Conservation (phyloP, 64 coral and sea anemone genomes). For the Porites lutea region DNA sequence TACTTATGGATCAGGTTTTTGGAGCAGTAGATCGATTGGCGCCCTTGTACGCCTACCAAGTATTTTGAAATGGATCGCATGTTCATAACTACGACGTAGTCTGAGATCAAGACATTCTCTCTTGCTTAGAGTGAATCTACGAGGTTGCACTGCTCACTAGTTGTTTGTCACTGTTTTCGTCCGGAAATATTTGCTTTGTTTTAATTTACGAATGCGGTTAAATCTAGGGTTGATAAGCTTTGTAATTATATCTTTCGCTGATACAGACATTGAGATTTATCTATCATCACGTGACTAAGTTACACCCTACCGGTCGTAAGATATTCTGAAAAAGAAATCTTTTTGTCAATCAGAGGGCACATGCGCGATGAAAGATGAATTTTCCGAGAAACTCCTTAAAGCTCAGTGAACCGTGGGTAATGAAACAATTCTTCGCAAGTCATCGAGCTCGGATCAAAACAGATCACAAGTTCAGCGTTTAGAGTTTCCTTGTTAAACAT, state of each 20-base stretch:
- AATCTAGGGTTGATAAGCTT: too few relatives aligned
- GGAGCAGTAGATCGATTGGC: too few relatives aligned
- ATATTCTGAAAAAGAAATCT: not conserved
- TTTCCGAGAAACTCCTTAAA: conserved; percentile 73
- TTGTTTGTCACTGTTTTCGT: not conserved
- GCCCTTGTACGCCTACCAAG: too few relatives aligned
- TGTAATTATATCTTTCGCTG: not conserved
- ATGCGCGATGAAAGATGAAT: conserved; percentile 30
- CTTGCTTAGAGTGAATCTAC: too few relatives aligned
- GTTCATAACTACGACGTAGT: too few relatives aligned
- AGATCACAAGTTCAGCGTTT: not conserved
- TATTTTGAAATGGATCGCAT: too few relatives aligned
- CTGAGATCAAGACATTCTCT: too few relatives aligned
- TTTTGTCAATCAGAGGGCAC: conserved; percentile 45
- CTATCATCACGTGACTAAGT: not conserved
- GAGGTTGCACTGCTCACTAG: too few relatives aligned
- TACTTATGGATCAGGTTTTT: too few relatives aligned
- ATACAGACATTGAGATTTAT: not conserved
- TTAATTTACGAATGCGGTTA: too few relatives aligned
- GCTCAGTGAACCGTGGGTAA: conserved; percentile 60
- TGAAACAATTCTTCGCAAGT: not conserved
- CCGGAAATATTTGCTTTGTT: conserved; percentile 10
- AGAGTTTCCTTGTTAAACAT: conserved; percentile 21
- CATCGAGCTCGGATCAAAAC: not conserved
- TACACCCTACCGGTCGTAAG: not conserved